Conservation (phyloP, 2,797 vertebrate species). For the Thalassophryne amazonica region DNA sequence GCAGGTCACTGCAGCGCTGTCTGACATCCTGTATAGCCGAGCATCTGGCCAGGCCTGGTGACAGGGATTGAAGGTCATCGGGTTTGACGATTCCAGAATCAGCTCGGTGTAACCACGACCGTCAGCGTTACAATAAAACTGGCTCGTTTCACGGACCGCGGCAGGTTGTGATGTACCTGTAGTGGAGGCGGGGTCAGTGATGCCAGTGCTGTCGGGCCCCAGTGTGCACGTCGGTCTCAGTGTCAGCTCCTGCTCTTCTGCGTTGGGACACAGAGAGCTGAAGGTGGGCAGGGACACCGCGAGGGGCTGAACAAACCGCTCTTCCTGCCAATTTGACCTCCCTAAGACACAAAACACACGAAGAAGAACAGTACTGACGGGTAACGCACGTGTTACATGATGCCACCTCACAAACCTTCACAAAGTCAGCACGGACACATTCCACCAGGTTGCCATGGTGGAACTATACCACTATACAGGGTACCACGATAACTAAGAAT, state of each 20-base stretch:
- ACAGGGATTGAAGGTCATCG: neutral
- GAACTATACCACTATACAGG: too few species aligned
- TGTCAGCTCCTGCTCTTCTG: slow-evolving; percentile 53
- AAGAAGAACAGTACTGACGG: neutral
- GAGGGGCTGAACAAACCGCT: slow-evolving; percentile 62
- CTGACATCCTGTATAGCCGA: slow-evolving; percentile 75
- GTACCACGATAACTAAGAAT: too few species aligned
- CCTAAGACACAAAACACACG: slow-evolving; percentile 33
- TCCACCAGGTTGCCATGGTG: too few species aligned
- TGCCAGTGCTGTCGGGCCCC: slow-evolving; percentile 50
- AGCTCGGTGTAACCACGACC: neutral
- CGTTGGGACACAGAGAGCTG: slow-evolving; percentile 44
- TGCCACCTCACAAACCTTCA: too few species aligned
- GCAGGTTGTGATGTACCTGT: slow-evolving; percentile 54
- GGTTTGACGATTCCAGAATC: neutral
- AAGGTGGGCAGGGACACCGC: slow-evolving; percentile 77
- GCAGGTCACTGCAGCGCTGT: slow-evolving; percentile 61
- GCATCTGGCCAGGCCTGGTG: slow-evolving; percentile 74
- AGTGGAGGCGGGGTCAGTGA: slow-evolving; percentile 37
- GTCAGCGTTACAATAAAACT: neutral
- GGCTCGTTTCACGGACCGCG: too few species aligned
- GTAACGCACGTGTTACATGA: neutral
- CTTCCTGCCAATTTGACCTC: slow-evolving; percentile 56
- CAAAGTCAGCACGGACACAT: too few species aligned
- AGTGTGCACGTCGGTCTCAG: slow-evolving; percentile 71